Conservation (phyloP, 2,113 vertebrate species). For the Loxodonta africana region DNA sequence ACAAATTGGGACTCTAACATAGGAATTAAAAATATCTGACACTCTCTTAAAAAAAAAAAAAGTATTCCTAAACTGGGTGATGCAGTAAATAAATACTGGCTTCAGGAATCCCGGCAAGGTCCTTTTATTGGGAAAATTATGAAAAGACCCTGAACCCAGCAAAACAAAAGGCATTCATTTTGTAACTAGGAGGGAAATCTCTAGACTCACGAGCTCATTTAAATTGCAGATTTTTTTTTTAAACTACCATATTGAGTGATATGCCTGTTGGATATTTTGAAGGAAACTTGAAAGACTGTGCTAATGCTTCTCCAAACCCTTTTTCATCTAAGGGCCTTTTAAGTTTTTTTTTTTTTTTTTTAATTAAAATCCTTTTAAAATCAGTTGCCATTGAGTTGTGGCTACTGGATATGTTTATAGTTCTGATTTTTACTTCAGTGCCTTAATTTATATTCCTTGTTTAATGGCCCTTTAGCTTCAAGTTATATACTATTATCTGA, state of each 20-base stretch:
- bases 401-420: neutral
- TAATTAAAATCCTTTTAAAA: neutral
- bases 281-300: neutral
- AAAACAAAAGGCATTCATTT: neutral
- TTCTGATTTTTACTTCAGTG: slow-evolving; percentile 31
- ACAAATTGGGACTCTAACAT: neutral
- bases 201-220: neutral
- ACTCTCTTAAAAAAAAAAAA: neutral
- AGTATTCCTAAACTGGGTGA: neutral
- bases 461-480: neutral
- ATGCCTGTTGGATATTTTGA: neutral
- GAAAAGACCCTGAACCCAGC: neutral
- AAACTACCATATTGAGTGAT: neutral
- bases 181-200: neutral
- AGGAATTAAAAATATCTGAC: neutral
- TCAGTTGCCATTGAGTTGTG: neutral
- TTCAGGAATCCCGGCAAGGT: neutral
- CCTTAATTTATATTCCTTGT: slow-evolving; percentile 49
- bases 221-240: neutral
- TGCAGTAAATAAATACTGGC: neutral
- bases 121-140: neutral
- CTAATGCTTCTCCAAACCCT: neutral
- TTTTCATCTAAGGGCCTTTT: neutral
- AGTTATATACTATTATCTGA: neutral
- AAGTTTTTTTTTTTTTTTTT: neutral